Conservation (phyloP, 2,113 vertebrate genomes). For the Myrmecobius fasciatus region DNA sequence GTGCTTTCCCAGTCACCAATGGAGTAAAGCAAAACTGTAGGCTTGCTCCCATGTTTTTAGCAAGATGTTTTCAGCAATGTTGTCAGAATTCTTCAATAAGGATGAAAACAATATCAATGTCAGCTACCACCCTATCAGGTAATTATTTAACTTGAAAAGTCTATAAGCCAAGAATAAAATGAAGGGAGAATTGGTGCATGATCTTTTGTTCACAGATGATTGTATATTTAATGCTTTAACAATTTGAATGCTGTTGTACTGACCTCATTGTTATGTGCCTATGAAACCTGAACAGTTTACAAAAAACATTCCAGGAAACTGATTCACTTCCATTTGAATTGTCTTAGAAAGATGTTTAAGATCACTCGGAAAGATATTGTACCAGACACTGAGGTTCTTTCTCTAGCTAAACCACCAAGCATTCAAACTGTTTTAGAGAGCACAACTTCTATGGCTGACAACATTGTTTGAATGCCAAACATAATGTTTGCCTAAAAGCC, state of each 20-base stretch:
- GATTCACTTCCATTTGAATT: background rate
- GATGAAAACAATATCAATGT: background rate
- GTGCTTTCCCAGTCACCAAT: background rate
- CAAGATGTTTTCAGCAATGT: background rate
- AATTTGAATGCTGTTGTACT: no score
- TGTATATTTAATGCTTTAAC: background rate
- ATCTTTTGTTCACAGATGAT: background rate
- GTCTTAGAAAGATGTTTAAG: background rate
- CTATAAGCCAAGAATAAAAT: background rate
- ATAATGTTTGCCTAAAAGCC: background rate
- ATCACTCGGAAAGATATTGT: background rate
- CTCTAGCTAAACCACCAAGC: no score
- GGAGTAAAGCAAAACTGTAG: no score
- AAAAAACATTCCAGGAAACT: background rate
- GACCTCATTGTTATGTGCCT: background rate
- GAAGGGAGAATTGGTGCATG: background rate
- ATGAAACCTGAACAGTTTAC: background rate
- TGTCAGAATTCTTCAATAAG: background rate
- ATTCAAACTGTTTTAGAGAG: no score
- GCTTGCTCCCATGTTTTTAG: background rate
- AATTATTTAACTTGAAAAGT: background rate
- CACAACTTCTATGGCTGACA: no score
- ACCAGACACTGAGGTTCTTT: background rate
- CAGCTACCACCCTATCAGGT: background rate
- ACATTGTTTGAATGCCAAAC: background rate